A percentile compares a stretch with the other conserved stretches of the same genome.
These are phyloP conservation scores for Callionymus lyra DNA, from an alignment of 2,113 vertebrate genomes.

Conservation along the genomic window DNA sequence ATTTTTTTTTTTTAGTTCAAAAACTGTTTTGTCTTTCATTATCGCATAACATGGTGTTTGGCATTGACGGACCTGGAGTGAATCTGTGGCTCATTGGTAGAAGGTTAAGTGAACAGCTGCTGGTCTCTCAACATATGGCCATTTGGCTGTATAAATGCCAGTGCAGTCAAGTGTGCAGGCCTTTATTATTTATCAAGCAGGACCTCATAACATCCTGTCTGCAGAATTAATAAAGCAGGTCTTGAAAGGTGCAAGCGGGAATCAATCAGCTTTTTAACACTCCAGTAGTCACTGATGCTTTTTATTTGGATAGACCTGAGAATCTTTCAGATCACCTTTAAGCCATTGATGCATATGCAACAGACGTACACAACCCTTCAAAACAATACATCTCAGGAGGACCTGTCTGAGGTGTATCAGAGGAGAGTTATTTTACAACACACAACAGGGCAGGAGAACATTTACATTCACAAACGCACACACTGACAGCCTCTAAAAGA, in stretches of 20 bases:
- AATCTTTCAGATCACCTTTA: constrained; percentile 9
- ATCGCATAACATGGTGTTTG: constrained; percentile 23
- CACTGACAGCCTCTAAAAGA: constrained; percentile 17
- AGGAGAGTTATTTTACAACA: background rate
- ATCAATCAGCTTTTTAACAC: constrained; percentile 11
- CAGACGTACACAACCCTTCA: no score
- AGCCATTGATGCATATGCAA: no score
- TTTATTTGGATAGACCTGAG: constrained; percentile 25
- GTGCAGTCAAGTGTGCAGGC: constrained; percentile 21
- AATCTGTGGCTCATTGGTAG: constrained; percentile 19
- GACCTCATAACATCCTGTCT: constrained; percentile 20
- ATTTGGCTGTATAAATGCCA: constrained; percentile 33
- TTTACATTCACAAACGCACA: constrained; percentile 1
- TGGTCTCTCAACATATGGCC: constrained; percentile 44
- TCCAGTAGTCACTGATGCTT: constrained; percentile 5
- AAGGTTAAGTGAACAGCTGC: constrained; percentile 51
- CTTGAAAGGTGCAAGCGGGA: constrained; percentile 4
- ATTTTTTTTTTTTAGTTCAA: no score
- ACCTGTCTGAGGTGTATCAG: constrained; percentile 12
- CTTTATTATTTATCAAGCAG: constrained; percentile 33
- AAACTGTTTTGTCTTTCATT: constrained; percentile 4
- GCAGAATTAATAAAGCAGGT: constrained; percentile 18
- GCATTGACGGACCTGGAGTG: constrained; percentile 24
- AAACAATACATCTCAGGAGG: constrained; percentile 13
- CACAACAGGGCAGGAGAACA: background rate